Conservation (phyloP, 1,140 invertebrate species). For the Globodera rostochiensis region DNA sequence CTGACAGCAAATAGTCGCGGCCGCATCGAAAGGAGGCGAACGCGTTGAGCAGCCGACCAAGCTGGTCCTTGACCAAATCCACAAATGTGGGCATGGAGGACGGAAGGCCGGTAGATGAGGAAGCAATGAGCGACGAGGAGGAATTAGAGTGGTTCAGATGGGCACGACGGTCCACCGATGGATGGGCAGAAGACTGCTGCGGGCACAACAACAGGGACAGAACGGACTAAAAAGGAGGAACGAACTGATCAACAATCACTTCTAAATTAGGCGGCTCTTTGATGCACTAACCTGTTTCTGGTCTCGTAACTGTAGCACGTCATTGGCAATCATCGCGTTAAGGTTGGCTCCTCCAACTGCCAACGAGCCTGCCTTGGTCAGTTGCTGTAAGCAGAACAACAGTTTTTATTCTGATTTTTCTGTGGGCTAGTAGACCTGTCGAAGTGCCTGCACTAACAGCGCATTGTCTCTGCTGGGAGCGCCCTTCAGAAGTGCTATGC, state of each 20-base stretch:
- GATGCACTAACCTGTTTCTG: constrained; percentile 48
- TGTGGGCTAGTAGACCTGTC: constrained; percentile 40
- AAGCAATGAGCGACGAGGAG: constrained; percentile 50
- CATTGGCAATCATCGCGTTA: constrained; percentile 43
- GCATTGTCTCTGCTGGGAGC: constrained; percentile 39
- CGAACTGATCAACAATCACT: not conserved
- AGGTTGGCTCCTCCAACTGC: constrained; percentile 28
- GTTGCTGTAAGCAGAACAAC: constrained; percentile 21
- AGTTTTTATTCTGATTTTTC: too few relatives aligned
- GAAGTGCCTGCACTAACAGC: constrained; percentile 51
- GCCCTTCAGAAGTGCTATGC: constrained; percentile 1
- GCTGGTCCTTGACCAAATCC: constrained; percentile 47
- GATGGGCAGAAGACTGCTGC: not conserved
- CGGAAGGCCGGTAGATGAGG: constrained; percentile 31
- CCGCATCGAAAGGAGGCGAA: constrained; percentile 53
- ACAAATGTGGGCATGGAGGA: not conserved
- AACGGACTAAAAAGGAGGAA: constrained; percentile 18
- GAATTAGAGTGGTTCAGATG: not conserved
- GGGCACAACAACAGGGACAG: constrained; percentile 17
- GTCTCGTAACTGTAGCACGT: constrained; percentile 50
- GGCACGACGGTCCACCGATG: constrained; percentile 20
- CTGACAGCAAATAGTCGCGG: constrained; percentile 49
- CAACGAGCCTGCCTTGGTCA: constrained; percentile 39
- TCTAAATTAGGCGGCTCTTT: constrained; percentile 13
- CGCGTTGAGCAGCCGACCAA: constrained; percentile 49